Evolutionary conservation across 2,797 vertebrate species (phyloP), one percentile per base, ranked within the genome.

Genomic region (Erethizon dorsatum): DNA sequence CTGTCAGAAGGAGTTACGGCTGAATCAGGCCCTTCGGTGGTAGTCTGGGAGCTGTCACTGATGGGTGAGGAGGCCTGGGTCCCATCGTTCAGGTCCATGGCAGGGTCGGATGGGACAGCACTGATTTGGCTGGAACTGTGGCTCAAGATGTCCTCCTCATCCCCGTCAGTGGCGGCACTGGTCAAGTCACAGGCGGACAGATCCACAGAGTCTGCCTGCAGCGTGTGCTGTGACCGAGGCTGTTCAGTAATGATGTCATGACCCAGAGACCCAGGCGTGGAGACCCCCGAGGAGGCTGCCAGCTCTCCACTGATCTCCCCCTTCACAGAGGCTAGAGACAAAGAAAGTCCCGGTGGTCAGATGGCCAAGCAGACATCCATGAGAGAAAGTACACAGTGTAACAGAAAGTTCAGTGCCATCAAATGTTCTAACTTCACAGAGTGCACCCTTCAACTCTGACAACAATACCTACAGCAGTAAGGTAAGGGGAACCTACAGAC

Each of bases 21-120:
- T 0, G 99, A 99, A 97, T 99, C 99, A 0, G 99, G 99, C 26
- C 99, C 99, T 98, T 99, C 99, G 0, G 99, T 99, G 94, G 99
- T 99, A 45, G 99, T 99, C 98, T 99, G 99, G 93, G 99, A 99
- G 94, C 99, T 99, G 98, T 99, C 99, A 5, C 99, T 99, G 92
- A 99, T 98, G 2, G 99, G 99, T 2, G 99, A 99, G 1, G 99
- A 99, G 88, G 99, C 99, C 97, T 98, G 99, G 8, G 99, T 99
- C 88, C 98, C 98, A 73, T 98, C 98, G 3, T 99, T 99, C 94
- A 99, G 86, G 94, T 99, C 99, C 97, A 98, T 92, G 50, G 98
- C 96, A 12, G 98, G 97, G 94, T 99, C 99, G 8, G 99, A 99
- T 0, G 99, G 99, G 5, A 99, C 98, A 3, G 99, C 98, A 90